Base-by-base conservation (phyloP, 2,888 invertebrate genomes). In the Dusona sp. region DNA sequence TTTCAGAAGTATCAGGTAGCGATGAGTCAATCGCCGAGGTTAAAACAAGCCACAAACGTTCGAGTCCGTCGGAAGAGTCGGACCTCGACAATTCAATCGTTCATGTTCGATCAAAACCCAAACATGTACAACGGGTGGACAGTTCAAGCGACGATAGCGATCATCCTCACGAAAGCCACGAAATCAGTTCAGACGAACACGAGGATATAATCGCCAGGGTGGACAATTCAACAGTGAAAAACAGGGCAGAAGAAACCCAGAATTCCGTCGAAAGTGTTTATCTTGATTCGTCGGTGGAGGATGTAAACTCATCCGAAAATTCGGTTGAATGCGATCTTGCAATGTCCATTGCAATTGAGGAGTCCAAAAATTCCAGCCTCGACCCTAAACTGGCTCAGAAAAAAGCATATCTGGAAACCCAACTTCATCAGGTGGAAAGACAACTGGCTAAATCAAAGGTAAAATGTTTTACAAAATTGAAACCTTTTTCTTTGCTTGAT, bases 381-480 rank as follows among this genome's bases (percentile, higher is more conserved):
- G 89, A 92, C 88, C 89, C 91, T 2, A 6, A 91, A 16, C 7
- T 77, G 16, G 91, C 90, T 8, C 93, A 93, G 25, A 89, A 90
- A 83, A 89, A 89, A 79, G 91, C 89, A n/a, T 25, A 89, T 22
- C 79, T 90, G 0, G 68, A 83, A 65, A 89, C 78, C 25, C 89
- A 91, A 83, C 87, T 90, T n/a, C 84, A 91, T 36, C 85, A 90
- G 3, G 74, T 90, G 4, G 73, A 91, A 74, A 81, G 77, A 29
- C 84, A 92, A 45, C 72, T 93, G 25, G 48, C 65, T 0, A 91
- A 92, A 77, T 79, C 90, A 36, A 89, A 91, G 88, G 92, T 93
- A 88, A 88, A 4, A 22, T 64, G 19, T 51, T 73, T 7, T 2
- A 11, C 29, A 13, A 16, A 29, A 36, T 2, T 42, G 45, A 36